Evolutionary conservation across 2,888 invertebrate species (phyloP).

Genomic region (Griposia aprilina): DNA sequence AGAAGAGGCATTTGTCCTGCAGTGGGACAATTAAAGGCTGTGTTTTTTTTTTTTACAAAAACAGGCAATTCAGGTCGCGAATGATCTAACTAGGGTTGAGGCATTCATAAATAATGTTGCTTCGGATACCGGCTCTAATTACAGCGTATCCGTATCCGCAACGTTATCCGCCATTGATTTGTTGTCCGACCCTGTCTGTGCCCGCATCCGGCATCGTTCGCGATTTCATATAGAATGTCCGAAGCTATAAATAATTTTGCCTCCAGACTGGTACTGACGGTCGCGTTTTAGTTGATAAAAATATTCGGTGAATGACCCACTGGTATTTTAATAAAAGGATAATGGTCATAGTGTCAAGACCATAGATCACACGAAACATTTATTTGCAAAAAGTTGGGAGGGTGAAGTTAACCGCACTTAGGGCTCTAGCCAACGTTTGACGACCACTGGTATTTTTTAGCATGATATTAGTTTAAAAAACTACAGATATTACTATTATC

Average conservation of each 20-base stretch:
- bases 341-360: conserved; percentile 23
- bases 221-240: conserved; percentile 60
- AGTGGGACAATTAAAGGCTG: too few species aligned
- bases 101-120: conserved; percentile 48
- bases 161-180: conserved; percentile 61
- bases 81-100: conserved; percentile 29
- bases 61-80: not conserved
- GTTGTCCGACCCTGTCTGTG: conserved; percentile 47
- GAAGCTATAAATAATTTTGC: conserved; percentile 58
- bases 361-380: conserved; percentile 25
- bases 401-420: conserved; percentile 12
- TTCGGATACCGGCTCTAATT: conserved; percentile 52
- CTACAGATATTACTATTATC: not conserved
- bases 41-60: too few species aligned
- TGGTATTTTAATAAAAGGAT: conserved; percentile 52
- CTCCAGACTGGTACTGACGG: conserved; percentile 22
- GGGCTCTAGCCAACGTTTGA: conserved; percentile 1
- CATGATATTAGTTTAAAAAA: not conserved
- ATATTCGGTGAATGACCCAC: conserved; percentile 37
- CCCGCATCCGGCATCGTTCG: conserved; percentile 50
- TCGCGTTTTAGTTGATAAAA: conserved; percentile 46
- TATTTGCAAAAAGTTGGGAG: conserved; percentile 36
- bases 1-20: too few species aligned
- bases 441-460: not conserved
- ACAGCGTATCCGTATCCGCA: conserved; percentile 57